phyloP scores from a whole-genome alignment of 2,888 invertebrate species.

The Lycocerus yunnanus region DNA sequence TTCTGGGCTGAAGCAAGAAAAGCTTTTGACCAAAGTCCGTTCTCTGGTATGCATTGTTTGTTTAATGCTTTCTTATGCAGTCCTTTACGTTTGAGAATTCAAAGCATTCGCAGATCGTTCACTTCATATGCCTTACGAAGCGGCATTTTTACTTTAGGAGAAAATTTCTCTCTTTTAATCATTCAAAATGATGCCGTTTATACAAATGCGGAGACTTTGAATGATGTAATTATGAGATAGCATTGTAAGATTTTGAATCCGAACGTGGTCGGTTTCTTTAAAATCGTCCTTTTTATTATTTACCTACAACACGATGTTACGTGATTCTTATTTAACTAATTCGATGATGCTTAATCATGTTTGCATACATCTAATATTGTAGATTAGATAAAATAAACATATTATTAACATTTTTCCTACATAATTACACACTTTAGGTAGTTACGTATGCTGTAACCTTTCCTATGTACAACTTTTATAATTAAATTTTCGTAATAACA shows the following conservation, averaged over 20 bases:
- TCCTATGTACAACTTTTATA: background rate
- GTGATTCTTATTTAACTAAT: background rate
- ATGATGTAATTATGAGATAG: conserved; percentile 11
- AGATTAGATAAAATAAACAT: background rate
- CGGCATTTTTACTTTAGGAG: conserved; percentile 12
- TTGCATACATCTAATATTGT: background rate
- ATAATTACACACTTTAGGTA: background rate
- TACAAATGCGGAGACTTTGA: conserved; percentile 13
- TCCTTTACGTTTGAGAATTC: conserved; percentile 36
- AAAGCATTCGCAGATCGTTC: conserved; percentile 29
- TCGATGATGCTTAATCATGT: background rate
- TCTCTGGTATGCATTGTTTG: conserved; percentile 51
- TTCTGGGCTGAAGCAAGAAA: conserved; percentile 36
- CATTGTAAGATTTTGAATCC: background rate
- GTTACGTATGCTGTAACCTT: background rate
- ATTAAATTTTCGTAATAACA: background rate
- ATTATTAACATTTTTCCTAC: background rate
- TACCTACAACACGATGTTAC: background rate
- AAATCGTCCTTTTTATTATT: background rate
- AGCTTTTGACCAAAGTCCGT: conserved; percentile 37
- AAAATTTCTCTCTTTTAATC: conserved; percentile 21
- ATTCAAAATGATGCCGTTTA: conserved; percentile 16
- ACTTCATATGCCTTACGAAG: conserved; percentile 19
- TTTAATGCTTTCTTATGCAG: conserved; percentile 53
- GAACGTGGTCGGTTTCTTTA: background rate